A percentile compares a stretch with the other conserved stretches of the same genome.
Evolutionary conservation across 2,113 vertebrate genomes (phyloP).

Genomic region (Phaethornis superciliosus): DNA sequence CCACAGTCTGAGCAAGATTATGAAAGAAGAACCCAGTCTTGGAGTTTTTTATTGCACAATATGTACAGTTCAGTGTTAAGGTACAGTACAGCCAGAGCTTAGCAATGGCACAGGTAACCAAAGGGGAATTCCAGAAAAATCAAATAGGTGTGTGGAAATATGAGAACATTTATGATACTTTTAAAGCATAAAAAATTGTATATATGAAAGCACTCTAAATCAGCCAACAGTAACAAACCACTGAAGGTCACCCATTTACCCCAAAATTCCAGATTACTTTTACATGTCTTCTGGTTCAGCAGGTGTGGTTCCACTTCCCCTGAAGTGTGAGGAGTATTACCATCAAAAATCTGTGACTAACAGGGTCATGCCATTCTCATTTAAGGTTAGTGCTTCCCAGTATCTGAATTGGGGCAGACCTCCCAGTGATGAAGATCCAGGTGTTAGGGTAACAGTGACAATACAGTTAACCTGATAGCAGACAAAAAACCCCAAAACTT

Average conservation of each 20-base stretch:
- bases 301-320: neutral
- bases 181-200: neutral
- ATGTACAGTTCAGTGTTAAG: neutral
- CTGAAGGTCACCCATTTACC: neutral
- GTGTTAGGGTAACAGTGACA: neutral
- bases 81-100: neutral
- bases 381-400: neutral
- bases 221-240: neutral
- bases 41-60: neutral
- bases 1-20: neutral
- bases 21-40: neutral
- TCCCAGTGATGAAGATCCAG: neutral
- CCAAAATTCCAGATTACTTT: neutral
- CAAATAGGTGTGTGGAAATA: neutral
- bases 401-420: fast-evolving
- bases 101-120: neutral
- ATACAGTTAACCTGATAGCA: neutral
- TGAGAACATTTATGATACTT: neutral
- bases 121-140: neutral
- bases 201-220: neutral
- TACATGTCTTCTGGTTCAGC: neutral
- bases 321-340: fast-evolving
- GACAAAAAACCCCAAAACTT: neutral
- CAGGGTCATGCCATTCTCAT: neutral
- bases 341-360: neutral